Evolutionary conservation across 2,797 vertebrate genomes (phyloP).

Genomic region (Galagoides demidoff): DNA sequence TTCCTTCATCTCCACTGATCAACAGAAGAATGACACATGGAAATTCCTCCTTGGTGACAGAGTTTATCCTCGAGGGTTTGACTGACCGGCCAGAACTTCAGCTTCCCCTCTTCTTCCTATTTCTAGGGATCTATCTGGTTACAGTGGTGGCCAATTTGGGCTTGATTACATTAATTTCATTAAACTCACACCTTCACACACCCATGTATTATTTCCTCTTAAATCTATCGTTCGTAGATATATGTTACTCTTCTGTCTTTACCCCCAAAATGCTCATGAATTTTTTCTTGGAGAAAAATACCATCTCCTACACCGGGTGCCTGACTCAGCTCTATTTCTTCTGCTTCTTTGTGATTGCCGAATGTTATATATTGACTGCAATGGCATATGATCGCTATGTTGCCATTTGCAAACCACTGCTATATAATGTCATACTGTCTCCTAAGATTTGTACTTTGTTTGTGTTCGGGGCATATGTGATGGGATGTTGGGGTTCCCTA

Average conservation of each 20-base stretch:
- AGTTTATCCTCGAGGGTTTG: slow-evolving; percentile 51
- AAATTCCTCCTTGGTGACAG: slow-evolving; percentile 37
- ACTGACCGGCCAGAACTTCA: not conserved
- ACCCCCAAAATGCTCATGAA: slow-evolving; percentile 47
- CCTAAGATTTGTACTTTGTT: not conserved
- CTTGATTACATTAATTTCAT: slow-evolving; percentile 49
- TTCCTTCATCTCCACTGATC: not conserved
- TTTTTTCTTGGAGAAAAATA: slow-evolving; percentile 5
- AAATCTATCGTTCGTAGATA: no score
- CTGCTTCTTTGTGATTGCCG: not conserved
- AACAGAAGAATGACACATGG: not conserved
- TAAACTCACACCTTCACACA: slow-evolving; percentile 35
- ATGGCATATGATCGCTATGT: slow-evolving; percentile 40
- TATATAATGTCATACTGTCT: slow-evolving; percentile 23
- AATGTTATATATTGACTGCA: not conserved
- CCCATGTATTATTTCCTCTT: slow-evolving; percentile 62
- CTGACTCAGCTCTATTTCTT: slow-evolving; percentile 4
- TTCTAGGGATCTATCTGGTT: slow-evolving; percentile 25
- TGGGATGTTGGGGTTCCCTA: not conserved
- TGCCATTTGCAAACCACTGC: slow-evolving; percentile 54
- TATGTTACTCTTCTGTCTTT: not conserved
- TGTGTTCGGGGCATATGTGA: not conserved
- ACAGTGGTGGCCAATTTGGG: slow-evolving; percentile 28
- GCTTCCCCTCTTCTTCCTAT: slow-evolving; percentile 21
- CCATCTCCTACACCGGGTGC: slow-evolving; percentile 7